Percentiles rank a stretch among this genome's conserved stretches.
These are phyloP conservation scores for Brachypalpus laphriformis DNA, from an alignment of 2,888 invertebrate species.

Conservation along the genomic window DNA sequence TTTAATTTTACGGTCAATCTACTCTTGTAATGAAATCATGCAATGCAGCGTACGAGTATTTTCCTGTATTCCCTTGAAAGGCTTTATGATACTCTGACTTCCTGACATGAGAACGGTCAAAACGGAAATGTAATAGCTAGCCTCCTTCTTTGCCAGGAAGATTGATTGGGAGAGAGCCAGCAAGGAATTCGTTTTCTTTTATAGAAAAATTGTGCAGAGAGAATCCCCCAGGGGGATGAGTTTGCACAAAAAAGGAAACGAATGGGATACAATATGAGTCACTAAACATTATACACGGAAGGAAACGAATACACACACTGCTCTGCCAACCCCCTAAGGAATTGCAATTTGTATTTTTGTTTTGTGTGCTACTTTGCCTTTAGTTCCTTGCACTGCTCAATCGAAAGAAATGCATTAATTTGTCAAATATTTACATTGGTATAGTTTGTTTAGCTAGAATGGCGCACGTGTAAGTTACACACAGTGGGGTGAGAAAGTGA, in stretches of 20 bases:
- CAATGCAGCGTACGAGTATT: constrained; percentile 23
- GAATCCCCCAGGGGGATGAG: constrained; percentile 57
- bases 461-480: constrained; percentile 7
- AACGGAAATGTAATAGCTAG: constrained; percentile 48
- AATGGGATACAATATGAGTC: constrained; percentile 57
- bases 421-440: constrained; percentile 62
- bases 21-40: constrained; percentile 46
- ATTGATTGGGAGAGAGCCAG: constrained; percentile 47
- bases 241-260: constrained; percentile 45
- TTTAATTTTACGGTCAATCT: constrained; percentile 44
- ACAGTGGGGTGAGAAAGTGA: constrained; percentile 4
- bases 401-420: constrained; percentile 69
- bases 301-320: constrained; percentile 16
- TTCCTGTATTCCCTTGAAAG: background rate
- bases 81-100: constrained; percentile 26
- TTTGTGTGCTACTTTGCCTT: constrained; percentile 6
- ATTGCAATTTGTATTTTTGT: constrained; percentile 54
- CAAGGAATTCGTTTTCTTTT: background rate
- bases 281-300: constrained; percentile 41
- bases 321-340: constrained; percentile 46
- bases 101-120: constrained; percentile 45
- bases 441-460: constrained; percentile 40
- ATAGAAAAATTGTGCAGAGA: constrained; percentile 20
- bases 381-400: constrained; percentile 43
- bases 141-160: constrained; percentile 23